Evolutionary conservation across 2,797 vertebrate genomes (phyloP).

Genomic region (Poecile montanus): DNA sequence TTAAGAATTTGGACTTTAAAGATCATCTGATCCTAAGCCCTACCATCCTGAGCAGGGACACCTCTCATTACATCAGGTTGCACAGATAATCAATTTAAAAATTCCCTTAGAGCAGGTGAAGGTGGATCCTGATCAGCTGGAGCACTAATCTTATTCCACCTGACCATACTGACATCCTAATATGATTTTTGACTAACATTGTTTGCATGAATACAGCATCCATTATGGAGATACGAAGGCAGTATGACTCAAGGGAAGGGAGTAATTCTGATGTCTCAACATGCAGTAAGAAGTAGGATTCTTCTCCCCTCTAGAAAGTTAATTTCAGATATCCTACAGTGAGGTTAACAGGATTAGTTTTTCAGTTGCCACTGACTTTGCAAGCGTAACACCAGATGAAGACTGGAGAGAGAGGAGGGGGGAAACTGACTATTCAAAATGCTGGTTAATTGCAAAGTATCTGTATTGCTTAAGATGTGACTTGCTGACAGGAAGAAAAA

Average conservation of each 20-base stretch:
- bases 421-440: slow-evolving; percentile 55
- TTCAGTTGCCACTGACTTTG: slow-evolving; percentile 26
- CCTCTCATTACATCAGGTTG: not conserved
- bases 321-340: slow-evolving; percentile 51
- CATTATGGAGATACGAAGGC: not conserved
- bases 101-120: not conserved
- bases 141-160: not conserved
- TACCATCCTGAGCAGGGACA: not conserved
- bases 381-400: slow-evolving; percentile 27
- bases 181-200: not conserved
- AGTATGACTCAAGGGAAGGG: not conserved
- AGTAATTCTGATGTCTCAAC: not conserved
- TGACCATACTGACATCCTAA: not conserved
- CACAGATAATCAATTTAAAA: not conserved
- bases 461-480: slow-evolving; percentile 46
- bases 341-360: slow-evolving; percentile 37
- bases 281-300: not conserved
- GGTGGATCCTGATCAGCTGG: not conserved
- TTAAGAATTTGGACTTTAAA: not conserved
- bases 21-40: not conserved
- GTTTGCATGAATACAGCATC: not conserved
- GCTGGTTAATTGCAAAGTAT: slow-evolving; percentile 60
- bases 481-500: slow-evolving; percentile 66
- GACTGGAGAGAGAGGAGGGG: not conserved
- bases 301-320: slow-evolving; percentile 52